Evolutionary conservation across 2,113 vertebrate genomes (phyloP).

Genomic region (Cairina moschata): DNA sequence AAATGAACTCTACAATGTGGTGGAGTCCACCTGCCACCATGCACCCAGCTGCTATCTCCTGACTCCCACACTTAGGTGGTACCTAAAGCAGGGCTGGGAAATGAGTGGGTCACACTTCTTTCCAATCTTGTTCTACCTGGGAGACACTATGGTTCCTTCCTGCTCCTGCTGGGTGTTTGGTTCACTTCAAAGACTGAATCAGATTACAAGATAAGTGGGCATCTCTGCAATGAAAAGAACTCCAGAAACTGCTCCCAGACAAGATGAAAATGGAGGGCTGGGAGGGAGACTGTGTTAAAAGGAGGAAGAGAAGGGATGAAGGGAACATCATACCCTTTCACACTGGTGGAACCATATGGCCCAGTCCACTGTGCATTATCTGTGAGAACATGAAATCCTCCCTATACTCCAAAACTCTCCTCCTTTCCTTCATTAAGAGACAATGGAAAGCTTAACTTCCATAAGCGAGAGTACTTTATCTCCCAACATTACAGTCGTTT

Average conservation of each 20-base stretch:
- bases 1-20: background rate
- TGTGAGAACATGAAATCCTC: background rate
- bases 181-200: constrained; percentile 52
- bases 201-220: constrained; percentile 65
- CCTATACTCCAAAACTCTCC: background rate
- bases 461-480: background rate
- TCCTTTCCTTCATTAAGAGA: background rate
- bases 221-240: constrained; percentile 46
- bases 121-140: background rate
- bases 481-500: background rate
- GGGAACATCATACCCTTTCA: background rate
- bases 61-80: background rate
- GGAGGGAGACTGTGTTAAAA: background rate
- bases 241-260: constrained; percentile 23
- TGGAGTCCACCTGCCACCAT: background rate
- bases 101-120: background rate
- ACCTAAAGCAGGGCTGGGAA: background rate
- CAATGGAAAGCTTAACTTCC: background rate
- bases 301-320: background rate
- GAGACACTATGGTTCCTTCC: background rate
- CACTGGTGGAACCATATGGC: background rate
- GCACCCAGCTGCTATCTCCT: background rate
- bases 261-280: background rate
- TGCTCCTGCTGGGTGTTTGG: background rate
- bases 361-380: background rate